Conservation (phyloP, 2,113 vertebrate species). For the Ellobius talpinus region DNA sequence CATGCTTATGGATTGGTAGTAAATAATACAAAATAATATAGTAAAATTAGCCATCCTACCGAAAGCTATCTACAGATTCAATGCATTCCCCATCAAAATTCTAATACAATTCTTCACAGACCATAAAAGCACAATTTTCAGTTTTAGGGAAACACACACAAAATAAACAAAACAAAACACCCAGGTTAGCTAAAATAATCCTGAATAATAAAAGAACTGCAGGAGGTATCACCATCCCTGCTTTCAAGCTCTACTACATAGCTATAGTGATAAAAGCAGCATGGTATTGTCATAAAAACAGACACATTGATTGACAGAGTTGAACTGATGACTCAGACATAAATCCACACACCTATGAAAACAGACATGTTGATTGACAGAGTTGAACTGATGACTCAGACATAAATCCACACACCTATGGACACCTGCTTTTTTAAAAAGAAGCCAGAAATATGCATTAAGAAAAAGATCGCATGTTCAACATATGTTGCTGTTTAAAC, state of each 20-base stretch:
- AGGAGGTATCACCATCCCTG: neutral
- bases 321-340: neutral
- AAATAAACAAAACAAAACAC: neutral
- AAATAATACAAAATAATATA: neutral
- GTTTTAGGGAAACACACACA: neutral
- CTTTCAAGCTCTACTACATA: neutral
- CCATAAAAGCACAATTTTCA: neutral
- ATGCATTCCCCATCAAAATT: neutral
- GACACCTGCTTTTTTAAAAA: neutral
- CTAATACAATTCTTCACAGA: neutral
- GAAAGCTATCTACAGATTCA: neutral
- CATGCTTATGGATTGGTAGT: neutral
- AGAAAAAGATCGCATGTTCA: neutral
- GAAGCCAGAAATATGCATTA: neutral
- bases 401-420: neutral
- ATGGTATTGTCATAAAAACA: neutral
- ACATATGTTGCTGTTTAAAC: neutral
- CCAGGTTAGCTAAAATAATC: neutral
- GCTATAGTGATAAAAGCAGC: neutral
- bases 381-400: neutral
- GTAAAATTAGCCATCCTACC: neutral
- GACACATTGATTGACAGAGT: neutral
- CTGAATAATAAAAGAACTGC: neutral
- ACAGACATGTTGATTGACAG: neutral
- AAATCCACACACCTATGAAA: neutral